Percentiles rank a stretch among this genome's conserved stretches.
Evolutionary conservation across 2,888 invertebrate genomes (phyloP).

Genomic region (Teinopalpus imperialis): DNA sequence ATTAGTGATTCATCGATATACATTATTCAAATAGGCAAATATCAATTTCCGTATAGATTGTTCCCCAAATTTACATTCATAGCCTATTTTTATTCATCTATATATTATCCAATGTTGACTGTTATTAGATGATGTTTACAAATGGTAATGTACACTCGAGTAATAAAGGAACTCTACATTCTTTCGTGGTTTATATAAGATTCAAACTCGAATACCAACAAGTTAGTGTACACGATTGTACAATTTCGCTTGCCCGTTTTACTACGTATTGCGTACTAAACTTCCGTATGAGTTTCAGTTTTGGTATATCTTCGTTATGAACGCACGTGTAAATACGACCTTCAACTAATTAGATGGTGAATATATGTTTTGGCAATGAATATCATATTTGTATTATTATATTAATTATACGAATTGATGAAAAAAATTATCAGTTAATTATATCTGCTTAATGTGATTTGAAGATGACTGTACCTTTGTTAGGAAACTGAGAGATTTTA

Average conservation of each 20-base stretch:
- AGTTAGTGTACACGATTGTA: background rate
- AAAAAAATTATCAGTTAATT: no score
- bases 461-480: no score
- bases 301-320: conserved; percentile 5
- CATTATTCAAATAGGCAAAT: conserved; percentile 21
- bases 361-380: background rate
- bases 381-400: conserved; percentile 9
- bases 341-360: conserved; percentile 7
- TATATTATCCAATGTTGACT: conserved; percentile 14
- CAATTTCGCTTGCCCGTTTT: conserved; percentile 5
- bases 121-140: conserved; percentile 22
- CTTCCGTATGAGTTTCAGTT: conserved; percentile 5
- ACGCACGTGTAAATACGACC: conserved; percentile 8
- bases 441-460: no score
- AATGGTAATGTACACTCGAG: conserved; percentile 12
- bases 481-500: no score
- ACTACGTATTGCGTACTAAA: no score
- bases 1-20: conserved; percentile 16
- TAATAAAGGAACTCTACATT: background rate
- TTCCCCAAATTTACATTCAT: conserved; percentile 17
- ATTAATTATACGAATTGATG: no score
- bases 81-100: conserved; percentile 21
- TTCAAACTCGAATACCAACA: background rate
- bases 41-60: conserved; percentile 20
- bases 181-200: background rate